phyloP scores from a whole-genome alignment of 2,113 vertebrate genomes.

The Peromyscus maniculatus region DNA sequence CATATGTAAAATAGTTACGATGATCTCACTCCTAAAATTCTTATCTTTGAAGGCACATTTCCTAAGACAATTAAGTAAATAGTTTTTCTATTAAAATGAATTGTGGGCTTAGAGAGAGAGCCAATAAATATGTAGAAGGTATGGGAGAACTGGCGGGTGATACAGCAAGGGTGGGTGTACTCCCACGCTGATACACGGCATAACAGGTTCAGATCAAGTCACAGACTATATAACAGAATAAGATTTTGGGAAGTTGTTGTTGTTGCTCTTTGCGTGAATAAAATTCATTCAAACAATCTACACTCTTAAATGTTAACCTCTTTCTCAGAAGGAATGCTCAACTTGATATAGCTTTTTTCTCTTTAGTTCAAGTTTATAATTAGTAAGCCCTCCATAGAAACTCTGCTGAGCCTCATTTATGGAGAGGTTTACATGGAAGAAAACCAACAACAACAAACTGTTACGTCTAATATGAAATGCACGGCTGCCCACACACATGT shows the following conservation, averaged over 20 bases:
- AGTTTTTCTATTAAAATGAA: constrained; percentile 58
- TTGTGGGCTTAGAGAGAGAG: constrained; percentile 3
- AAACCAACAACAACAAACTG: constrained; percentile 4
- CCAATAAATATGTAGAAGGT: neutral
- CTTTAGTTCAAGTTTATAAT: constrained; percentile 16
- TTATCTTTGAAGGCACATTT: constrained; percentile 54
- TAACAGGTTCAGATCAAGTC: neutral
- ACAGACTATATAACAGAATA: neutral
- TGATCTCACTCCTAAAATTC: constrained; percentile 66
- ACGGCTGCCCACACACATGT: neutral
- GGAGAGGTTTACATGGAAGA: constrained; percentile 13
- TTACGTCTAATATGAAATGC: neutral
- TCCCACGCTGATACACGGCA: neutral
- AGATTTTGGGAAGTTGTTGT: neutral
- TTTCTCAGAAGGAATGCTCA: neutral
- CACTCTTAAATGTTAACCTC: neutral
- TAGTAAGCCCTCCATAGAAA: neutral
- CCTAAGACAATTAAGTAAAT: constrained; percentile 60
- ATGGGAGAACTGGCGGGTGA: neutral
- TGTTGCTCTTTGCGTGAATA: constrained; percentile 32
- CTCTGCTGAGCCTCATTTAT: neutral
- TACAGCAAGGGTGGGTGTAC: neutral
- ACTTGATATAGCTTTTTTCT: neutral
- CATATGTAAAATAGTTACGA: constrained; percentile 11
- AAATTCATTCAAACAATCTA: neutral